These are phyloP conservation scores for Acleris cristana DNA, from an alignment of 2,888 invertebrate genomes.

Conservation along the genomic window DNA sequence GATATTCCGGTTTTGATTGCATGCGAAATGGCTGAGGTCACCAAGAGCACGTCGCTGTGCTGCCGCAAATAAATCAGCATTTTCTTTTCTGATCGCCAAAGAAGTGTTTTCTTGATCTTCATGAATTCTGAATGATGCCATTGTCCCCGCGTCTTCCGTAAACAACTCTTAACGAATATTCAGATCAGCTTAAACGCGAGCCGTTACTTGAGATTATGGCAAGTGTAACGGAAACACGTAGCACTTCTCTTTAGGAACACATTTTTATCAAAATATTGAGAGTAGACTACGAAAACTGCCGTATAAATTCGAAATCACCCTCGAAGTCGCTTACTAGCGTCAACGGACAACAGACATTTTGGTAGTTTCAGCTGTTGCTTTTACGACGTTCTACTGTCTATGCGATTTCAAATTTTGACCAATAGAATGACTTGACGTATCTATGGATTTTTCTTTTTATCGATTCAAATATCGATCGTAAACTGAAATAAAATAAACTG, in stretches of 20 bases:
- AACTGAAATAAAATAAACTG: too few species aligned
- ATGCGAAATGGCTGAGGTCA: slow-evolving; percentile 84
- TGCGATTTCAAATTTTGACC: slow-evolving; percentile 70
- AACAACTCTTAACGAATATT: slow-evolving; percentile 59
- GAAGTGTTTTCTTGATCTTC: slow-evolving; percentile 90
- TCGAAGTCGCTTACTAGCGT: slow-evolving; percentile 65
- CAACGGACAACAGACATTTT: slow-evolving; percentile 81
- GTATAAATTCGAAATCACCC: slow-evolving; percentile 65
- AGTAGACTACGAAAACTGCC: slow-evolving; percentile 56
- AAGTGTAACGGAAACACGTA: slow-evolving; percentile 56
- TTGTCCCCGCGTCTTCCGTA: slow-evolving; percentile 75
- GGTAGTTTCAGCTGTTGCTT: slow-evolving; percentile 77
- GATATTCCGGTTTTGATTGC: slow-evolving; percentile 77
- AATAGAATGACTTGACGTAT: slow-evolving; percentile 50
- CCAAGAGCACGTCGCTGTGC: slow-evolving; percentile 87
- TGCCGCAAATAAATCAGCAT: slow-evolving; percentile 70
- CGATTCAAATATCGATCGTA: slow-evolving; percentile 3
- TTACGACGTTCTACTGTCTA: slow-evolving; percentile 67
- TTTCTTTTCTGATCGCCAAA: slow-evolving; percentile 80
- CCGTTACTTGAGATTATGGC: slow-evolving; percentile 54
- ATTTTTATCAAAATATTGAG: slow-evolving; percentile 62
- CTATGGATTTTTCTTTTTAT: slow-evolving; percentile 32
- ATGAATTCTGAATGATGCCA: slow-evolving; percentile 90
- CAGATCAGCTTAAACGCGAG: slow-evolving; percentile 52
- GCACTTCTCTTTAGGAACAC: slow-evolving; percentile 51